These are phyloP conservation scores for Oryctolagus cuniculus DNA, from an alignment of 2,113 vertebrate species.

Conservation along the genomic window DNA sequence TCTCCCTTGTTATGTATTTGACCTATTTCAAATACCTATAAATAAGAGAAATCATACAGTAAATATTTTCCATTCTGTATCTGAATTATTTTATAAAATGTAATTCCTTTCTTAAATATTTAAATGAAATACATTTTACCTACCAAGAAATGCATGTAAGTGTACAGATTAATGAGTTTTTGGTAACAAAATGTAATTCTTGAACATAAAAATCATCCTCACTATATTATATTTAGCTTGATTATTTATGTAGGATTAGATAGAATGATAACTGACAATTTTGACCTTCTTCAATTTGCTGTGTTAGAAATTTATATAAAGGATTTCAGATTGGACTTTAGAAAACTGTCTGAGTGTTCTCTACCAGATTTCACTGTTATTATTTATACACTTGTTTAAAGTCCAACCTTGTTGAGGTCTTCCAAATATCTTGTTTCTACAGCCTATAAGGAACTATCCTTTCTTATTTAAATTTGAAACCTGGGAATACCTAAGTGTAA, in stretches of 20 bases:
- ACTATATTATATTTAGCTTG: neutral
- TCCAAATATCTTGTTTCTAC: neutral
- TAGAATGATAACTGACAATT: neutral
- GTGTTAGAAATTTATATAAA: neutral
- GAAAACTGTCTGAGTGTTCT: neutral
- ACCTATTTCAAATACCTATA: neutral
- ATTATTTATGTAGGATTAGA: neutral
- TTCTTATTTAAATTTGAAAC: neutral
- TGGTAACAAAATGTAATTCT: neutral
- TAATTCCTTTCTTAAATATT: no score
- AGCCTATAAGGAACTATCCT: neutral
- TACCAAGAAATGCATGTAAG: no score
- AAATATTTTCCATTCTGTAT: neutral
- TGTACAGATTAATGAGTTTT: no score
- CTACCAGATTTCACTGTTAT: neutral
- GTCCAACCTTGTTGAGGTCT: neutral
- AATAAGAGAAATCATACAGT: neutral
- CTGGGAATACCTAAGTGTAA: neutral
- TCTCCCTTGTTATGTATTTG: neutral
- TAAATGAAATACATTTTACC: no score
- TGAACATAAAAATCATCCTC: neutral
- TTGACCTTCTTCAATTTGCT: neutral
- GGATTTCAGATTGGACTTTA: neutral
- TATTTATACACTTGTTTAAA: neutral
- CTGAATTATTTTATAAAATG: neutral